Conservation (phyloP, 2,113 vertebrate species). For the Eudyptes chrysolophus region DNA sequence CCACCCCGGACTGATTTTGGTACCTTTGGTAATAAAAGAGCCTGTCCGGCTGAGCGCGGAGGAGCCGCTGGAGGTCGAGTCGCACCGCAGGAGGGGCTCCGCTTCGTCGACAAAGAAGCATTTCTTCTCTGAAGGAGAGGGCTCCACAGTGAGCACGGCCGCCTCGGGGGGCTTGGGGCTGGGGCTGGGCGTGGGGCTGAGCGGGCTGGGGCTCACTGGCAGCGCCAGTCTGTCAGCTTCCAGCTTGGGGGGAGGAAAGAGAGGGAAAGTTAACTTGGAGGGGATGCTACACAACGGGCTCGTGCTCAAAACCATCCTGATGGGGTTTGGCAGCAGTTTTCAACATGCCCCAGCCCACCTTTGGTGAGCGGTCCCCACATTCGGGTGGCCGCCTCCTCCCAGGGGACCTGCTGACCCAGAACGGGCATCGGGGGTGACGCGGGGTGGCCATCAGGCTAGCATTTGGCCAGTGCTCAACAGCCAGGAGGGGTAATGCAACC, state of each 20-base stretch:
- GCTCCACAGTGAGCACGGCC: constrained; percentile 76
- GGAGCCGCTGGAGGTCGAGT: constrained; percentile 96
- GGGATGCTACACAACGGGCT: rapidly evolving
- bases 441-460: background rate
- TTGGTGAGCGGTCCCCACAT: rapidly evolving
- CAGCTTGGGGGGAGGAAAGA: constrained; percentile 70
- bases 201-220: constrained; percentile 79
- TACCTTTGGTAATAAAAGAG: constrained; percentile 99
- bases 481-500: background rate
- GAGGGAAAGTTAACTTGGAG: background rate
- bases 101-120: constrained; percentile 94
- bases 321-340: background rate
- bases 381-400: background rate
- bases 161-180: constrained; percentile 80
- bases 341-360: background rate
- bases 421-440: rapidly evolving
- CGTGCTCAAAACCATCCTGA: background rate
- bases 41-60: constrained; percentile 93
- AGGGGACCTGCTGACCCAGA: background rate
- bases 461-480: background rate
- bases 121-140: constrained; percentile 89
- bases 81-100: constrained; percentile 93
- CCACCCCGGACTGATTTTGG: rapidly evolving
- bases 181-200: constrained; percentile 71
- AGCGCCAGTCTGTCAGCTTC: constrained; percentile 88